Evolutionary conservation across 2,797 vertebrate genomes (phyloP), one percentile per base, ranked within the genome.

Genomic region (Alauda arvensis): DNA sequence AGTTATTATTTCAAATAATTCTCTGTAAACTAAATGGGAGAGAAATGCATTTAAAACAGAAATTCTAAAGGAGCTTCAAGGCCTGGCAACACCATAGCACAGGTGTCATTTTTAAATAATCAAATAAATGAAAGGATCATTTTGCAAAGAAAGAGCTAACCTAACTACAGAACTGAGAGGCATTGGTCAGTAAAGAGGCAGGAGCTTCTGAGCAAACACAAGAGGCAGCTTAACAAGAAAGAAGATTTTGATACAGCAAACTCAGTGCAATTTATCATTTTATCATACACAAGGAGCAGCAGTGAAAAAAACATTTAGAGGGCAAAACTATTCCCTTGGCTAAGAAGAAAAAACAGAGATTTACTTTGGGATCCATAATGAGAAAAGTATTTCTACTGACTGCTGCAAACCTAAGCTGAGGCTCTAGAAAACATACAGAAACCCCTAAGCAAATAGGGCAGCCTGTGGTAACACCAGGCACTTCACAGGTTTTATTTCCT

Each of bases 61-160:
- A 84, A 79, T 42, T 68, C 31, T 49, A 25, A 88, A 87, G 31
- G 21, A 52, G 31, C 28, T 60, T 74, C 28, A 85, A 71, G 72
- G 62, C n/a, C 77, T 71, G 48, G 28, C 29, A 63, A 69, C 25
- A 62, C 9, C 42, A 60, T 21, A 74, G 71, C 20, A 86, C 8
- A 46, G 26, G 12, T 29, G 43, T 63, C 67, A 60, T 46, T 53
- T 68, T 69, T 70, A 10, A 42, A 51, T 83, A 67, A 94, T 77
- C 5, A 18, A 91, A 90, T 40, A 90, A 87, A 91, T 7, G 53
- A 20, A 85, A 86, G 63, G 19, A 56, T 63, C 31, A 69, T 92
- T 87, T 92, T 90, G 26, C 56, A 86, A 88, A 92, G 77, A 43
- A 55, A 68, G 28, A 77, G 31, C 25, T 90, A 91, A 45, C 29